Conservation (phyloP, 2,888 invertebrate genomes). For the Plebejus argus region DNA sequence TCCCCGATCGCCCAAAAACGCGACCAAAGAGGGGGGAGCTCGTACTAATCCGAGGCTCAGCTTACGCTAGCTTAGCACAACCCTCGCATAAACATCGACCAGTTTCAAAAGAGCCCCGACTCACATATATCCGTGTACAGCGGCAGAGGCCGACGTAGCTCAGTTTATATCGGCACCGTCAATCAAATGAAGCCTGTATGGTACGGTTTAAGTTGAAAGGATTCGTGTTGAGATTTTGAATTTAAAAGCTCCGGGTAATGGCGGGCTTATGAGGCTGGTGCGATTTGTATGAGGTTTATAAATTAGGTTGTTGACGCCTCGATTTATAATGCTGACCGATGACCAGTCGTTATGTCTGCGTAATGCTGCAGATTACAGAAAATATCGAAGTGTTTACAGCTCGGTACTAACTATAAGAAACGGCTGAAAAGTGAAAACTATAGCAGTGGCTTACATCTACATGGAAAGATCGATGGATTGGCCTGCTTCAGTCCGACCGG, state of each 20-base stretch:
- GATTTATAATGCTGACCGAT: neutral
- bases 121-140: conserved; percentile 47
- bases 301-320: conserved; percentile 20
- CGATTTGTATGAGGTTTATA: conserved; percentile 3
- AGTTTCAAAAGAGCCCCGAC: conserved; percentile 40
- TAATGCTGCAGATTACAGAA: neutral
- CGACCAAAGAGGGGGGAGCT: conserved; percentile 33
- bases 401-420: too few species aligned
- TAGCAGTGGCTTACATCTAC: too few species aligned
- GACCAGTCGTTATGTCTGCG: neutral
- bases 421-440: too few species aligned
- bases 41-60: conserved; percentile 33
- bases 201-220: conserved; percentile 63
- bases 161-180: conserved; percentile 46
- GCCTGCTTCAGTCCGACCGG: too few species aligned
- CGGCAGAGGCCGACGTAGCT: conserved; percentile 34
- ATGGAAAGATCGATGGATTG: too few species aligned
- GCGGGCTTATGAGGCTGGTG: conserved; percentile 30
- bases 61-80: conserved; percentile 34
- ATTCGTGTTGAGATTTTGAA: conserved; percentile 60
- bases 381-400: too few species aligned
- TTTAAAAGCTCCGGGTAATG: conserved; percentile 43
- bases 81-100: conserved; percentile 58
- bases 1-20: conserved; percentile 41
- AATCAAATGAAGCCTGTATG: conserved; percentile 61